These are phyloP conservation scores for Drosophila watanabei DNA, from an alignment of 1,140 invertebrate genomes.

Conservation along the genomic window DNA sequence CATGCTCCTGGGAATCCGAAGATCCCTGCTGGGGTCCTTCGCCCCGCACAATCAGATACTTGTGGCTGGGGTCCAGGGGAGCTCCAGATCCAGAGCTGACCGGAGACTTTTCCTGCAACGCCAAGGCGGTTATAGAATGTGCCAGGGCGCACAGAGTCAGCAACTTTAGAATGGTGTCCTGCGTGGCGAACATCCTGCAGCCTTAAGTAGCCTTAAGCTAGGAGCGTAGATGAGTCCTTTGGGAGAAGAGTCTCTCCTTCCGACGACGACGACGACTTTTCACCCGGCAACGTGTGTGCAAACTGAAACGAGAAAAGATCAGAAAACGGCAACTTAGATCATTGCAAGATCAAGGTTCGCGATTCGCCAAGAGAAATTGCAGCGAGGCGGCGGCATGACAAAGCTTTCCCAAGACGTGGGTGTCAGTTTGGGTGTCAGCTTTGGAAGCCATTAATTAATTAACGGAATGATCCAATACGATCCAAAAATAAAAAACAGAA, in stretches of 20 bases:
- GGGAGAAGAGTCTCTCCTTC: constrained; percentile 7
- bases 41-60: constrained; percentile 76
- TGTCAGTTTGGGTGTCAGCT: constrained; percentile 42
- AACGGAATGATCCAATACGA: constrained; percentile 41
- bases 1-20: constrained; percentile 57
- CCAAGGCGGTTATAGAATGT: constrained; percentile 67
- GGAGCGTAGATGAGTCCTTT: neutral
- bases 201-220: too few species aligned
- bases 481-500: constrained; percentile 4
- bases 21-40: constrained; percentile 29
- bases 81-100: constrained; percentile 10
- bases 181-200: constrained; percentile 62
- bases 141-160: constrained; percentile 77
- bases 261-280: constrained; percentile 40
- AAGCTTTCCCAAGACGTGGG: constrained; percentile 36
- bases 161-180: constrained; percentile 68
- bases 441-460: constrained; percentile 76
- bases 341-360: constrained; percentile 72
- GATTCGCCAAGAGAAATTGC: constrained; percentile 50
- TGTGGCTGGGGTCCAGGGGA: constrained; percentile 50
- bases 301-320: constrained; percentile 46
- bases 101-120: constrained; percentile 34
- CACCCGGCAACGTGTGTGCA: constrained; percentile 39
- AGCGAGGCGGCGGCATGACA: constrained; percentile 64
- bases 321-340: constrained; percentile 29